A percentile compares a stretch with the other conserved stretches of the same genome.
Evolutionary conservation across 2,888 invertebrate species (phyloP).

Genomic region (Odontocolon sp.): DNA sequence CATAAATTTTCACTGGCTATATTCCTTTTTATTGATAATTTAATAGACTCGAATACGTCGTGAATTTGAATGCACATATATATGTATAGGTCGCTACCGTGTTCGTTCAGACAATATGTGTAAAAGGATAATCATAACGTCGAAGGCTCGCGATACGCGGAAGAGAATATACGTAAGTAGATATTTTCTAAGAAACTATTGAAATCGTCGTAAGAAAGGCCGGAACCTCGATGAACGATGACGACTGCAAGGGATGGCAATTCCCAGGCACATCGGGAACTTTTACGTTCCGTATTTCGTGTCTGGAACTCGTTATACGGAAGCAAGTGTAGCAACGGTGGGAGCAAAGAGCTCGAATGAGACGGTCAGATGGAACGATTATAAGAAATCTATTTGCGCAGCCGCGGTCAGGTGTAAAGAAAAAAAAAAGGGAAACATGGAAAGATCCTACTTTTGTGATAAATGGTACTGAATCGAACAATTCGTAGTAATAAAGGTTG

Average conservation of each 20-base stretch:
- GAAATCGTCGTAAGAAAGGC: conserved; percentile 23
- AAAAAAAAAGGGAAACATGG: conserved; percentile 1
- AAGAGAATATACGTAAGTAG: conserved; percentile 9
- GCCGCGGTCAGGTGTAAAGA: conserved; percentile 4
- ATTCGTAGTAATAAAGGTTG: conserved; percentile 15
- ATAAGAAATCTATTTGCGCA: conserved; percentile 56
- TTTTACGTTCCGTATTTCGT: conserved; percentile 58
- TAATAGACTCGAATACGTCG: neutral
- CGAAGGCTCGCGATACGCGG: neutral
- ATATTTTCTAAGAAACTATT: conserved; percentile 35
- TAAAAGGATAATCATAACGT: neutral
- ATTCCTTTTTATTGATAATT: neutral
- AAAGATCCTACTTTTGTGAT: conserved; percentile 26
- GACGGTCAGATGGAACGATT: conserved; percentile 47
- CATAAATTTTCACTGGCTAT: neutral
- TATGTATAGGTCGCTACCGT: neutral
- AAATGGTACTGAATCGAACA: conserved; percentile 20
- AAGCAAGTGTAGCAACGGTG: conserved; percentile 5
- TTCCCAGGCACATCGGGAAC: conserved; percentile 16
- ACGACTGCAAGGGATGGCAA: conserved; percentile 2
- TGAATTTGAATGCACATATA: neutral
- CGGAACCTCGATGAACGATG: conserved; percentile 13
- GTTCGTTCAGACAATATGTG: neutral
- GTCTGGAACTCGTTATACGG: conserved; percentile 55
- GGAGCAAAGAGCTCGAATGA: conserved; percentile 4